Evolutionary conservation across 2,888 invertebrate genomes (phyloP), one percentile per base, ranked within the genome.

Genomic region (Drosophila pseudotakahashii): DNA sequence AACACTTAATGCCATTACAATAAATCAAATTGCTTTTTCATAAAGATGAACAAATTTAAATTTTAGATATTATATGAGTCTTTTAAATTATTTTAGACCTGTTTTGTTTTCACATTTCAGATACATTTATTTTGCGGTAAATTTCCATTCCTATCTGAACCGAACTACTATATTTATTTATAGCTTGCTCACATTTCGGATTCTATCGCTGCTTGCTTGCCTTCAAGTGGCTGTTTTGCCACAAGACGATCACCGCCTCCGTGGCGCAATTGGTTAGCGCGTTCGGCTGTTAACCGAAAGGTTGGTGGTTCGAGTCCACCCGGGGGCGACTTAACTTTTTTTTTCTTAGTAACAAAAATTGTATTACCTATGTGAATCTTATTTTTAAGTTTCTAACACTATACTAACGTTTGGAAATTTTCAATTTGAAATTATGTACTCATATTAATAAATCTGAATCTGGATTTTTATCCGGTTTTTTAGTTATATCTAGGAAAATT

Each of bases 221-320:
- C 39, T 19, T 71, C 9, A 47, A 26, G 0, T 42, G 14, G 3
- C 1, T 16, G 11, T 45, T 48, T 50, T 6, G 51, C 2, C 63
- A 3, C 3, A 0, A 0, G 0, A 0, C 0, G 13, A 13, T 52
- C 53, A 88, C 13, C 69, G 92, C 91, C 92, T 92, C 91, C 96
- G 97, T 97, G 97, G 97, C 97, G 97, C 97, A 97, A 97, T 96
- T 91, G 97, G 97, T 94, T 97, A 97, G 97, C 97, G 97, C 97
- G 97, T 97, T 97, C 97, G 97, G 97, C 97, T 97, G 97, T 97
- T 97, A 97, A 97, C 97, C 97, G 97, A 97, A 97, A 97, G 97
- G 97, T 97, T 97, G 97, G 97, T 97, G 97, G 97, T 97, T 97
- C 97, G 95, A 97, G 96, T 95, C 97, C 97, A 97, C 97, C 97